Evolutionary conservation across 2,888 invertebrate species (phyloP).

Genomic region (Netelia melanura): DNA sequence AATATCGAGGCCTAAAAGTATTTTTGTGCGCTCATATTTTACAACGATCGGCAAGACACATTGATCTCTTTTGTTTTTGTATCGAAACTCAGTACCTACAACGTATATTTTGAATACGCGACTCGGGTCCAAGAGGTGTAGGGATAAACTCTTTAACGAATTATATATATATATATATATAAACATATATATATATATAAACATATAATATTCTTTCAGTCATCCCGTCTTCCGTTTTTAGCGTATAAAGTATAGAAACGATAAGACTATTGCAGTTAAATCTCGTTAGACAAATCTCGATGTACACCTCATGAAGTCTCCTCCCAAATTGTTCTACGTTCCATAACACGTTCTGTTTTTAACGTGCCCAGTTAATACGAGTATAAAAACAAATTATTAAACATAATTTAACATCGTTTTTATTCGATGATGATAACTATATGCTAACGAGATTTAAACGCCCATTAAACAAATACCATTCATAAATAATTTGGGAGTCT

Average conservation of each 20-base stretch:
- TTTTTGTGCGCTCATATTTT: conserved; percentile 67
- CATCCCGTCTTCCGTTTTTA: conserved; percentile 55
- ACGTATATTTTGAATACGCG: conserved; percentile 37
- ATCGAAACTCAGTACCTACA: neutral
- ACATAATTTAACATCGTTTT: conserved; percentile 15
- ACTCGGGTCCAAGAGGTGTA: conserved; percentile 64
- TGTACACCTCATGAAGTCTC: conserved; percentile 84
- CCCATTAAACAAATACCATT: conserved; percentile 78
- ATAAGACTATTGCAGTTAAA: conserved; percentile 81
- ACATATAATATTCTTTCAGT: conserved; percentile 35
- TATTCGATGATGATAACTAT: conserved; percentile 56
- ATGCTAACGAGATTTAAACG: conserved; percentile 84
- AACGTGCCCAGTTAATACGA: conserved; percentile 17
- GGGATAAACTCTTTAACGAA: conserved; percentile 32
- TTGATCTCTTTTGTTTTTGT: neutral
- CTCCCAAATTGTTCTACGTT: conserved; percentile 82
- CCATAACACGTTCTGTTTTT: conserved; percentile 27
- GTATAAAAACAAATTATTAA: conserved; percentile 26
- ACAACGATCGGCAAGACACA: conserved; percentile 65
- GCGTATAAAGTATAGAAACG: conserved; percentile 25
- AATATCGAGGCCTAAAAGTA: conserved; percentile 69
- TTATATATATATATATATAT: neutral
- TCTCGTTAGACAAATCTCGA: conserved; percentile 83
- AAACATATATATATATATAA: neutral
- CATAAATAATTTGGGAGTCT: conserved; percentile 85